Conservation (phyloP, 2,888 invertebrate genomes). For the Torymus texanus region DNA sequence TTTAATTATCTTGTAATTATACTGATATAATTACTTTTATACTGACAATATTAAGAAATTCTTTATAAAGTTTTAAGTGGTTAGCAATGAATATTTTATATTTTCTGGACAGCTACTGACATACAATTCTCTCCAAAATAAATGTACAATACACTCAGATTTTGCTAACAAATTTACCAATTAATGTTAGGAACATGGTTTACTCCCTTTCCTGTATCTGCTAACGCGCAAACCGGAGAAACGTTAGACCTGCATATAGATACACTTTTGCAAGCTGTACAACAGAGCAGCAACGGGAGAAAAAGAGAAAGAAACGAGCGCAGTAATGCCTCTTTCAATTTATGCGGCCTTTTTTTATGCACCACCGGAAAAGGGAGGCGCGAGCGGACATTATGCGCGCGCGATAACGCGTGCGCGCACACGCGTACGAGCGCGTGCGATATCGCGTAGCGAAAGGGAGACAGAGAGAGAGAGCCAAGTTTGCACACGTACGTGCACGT, state of each 20-base stretch:
- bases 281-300: constrained; percentile 42
- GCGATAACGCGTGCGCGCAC: not conserved
- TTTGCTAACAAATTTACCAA: too few relatives aligned
- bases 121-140: too few relatives aligned
- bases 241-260: constrained; percentile 20
- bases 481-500: not conserved
- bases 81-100: too few relatives aligned
- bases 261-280: constrained; percentile 2
- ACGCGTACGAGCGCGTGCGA: not conserved
- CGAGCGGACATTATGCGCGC: not conserved
- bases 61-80: too few relatives aligned
- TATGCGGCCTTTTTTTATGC: constrained; percentile 55
- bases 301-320: constrained; percentile 39
- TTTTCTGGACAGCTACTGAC: too few relatives aligned
- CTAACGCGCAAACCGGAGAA: not conserved
- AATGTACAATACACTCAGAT: too few relatives aligned
- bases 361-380: constrained; percentile 3
- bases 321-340: constrained; percentile 61
- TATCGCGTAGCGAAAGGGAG: not conserved
- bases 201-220: not conserved
- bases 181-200: too few relatives aligned
- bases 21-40: too few relatives aligned
- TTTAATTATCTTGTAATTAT: too few relatives aligned
- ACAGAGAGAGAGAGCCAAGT: not conserved
- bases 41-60: too few relatives aligned